A percentile compares a stretch with the other conserved stretches of the same genome.
These are phyloP conservation scores for Urocyon cinereoargenteus DNA, from an alignment of 2,797 vertebrate genomes.

Conservation along the genomic window DNA sequence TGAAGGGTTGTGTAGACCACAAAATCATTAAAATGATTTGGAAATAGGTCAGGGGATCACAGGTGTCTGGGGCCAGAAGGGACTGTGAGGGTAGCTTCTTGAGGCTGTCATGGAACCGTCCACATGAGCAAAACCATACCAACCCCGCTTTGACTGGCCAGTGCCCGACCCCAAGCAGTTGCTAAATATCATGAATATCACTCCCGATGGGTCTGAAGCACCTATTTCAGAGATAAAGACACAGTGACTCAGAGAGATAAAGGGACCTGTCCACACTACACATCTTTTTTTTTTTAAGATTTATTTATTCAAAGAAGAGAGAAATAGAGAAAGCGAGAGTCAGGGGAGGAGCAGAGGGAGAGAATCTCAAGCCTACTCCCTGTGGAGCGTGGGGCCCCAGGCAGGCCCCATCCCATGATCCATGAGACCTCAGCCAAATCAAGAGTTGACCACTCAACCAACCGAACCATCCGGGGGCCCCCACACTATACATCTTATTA, in stretches of 20 bases:
- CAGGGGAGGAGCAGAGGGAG: neutral
- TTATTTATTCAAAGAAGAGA: neutral
- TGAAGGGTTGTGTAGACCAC: neutral
- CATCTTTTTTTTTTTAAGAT: neutral
- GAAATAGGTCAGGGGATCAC: neutral
- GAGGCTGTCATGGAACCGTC: neutral
- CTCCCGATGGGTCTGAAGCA: neutral
- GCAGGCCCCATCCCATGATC: neutral
- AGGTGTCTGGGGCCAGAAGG: neutral
- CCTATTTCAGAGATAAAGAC: neutral
- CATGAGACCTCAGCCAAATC: neutral
- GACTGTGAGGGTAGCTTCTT: neutral
- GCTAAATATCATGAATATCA: neutral
- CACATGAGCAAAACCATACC: neutral
- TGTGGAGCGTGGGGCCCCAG: neutral
- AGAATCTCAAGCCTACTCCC: neutral
- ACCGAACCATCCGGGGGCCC: neutral
- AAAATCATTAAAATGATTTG: neutral
- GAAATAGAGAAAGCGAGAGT: neutral
- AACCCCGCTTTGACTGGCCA: neutral
- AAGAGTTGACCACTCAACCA: neutral
- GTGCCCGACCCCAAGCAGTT: neutral
- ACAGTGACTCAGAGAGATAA: neutral
- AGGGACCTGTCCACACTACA: neutral
- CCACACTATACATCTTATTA: neutral